A percentile compares a stretch with the other conserved stretches of the same genome.
These are phyloP conservation scores for Oreochromis niloticus DNA, from an alignment of 2,113 vertebrate species.

Conservation along the genomic window DNA sequence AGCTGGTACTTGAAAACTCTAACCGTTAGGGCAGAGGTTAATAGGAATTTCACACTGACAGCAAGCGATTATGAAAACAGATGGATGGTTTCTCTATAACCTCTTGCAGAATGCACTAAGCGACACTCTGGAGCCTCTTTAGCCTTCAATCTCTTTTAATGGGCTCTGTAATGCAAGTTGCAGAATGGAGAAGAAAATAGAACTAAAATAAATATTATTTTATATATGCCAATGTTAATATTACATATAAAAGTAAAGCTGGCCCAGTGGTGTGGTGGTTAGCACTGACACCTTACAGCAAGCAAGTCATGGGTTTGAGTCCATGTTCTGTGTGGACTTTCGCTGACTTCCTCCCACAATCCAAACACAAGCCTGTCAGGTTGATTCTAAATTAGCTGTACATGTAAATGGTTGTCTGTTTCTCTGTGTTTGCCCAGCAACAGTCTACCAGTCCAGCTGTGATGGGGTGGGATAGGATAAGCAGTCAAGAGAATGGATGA, in stretches of 20 bases:
- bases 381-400: not conserved
- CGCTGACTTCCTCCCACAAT: not conserved
- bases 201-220: not conserved
- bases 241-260: not conserved
- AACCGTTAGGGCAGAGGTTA: not conserved
- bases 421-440: not conserved
- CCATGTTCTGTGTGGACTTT: not conserved
- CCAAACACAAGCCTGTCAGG: not conserved
- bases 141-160: not conserved
- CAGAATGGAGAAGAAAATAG: not conserved
- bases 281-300: not conserved
- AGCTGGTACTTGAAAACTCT: not conserved
- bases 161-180: not conserved
- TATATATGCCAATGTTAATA: not conserved
- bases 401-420: not conserved
- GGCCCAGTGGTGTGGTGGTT: not conserved
- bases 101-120: not conserved
- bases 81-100: not conserved
- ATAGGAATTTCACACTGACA: not conserved
- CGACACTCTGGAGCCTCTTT: not conserved
- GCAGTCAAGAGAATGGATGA: not conserved
- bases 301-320: not conserved
- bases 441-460: not conserved
- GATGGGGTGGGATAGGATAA: not conserved
- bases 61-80: not conserved